Base-by-base conservation (phyloP, 2,888 invertebrate species). In the Nomada fabriciana region DNA sequence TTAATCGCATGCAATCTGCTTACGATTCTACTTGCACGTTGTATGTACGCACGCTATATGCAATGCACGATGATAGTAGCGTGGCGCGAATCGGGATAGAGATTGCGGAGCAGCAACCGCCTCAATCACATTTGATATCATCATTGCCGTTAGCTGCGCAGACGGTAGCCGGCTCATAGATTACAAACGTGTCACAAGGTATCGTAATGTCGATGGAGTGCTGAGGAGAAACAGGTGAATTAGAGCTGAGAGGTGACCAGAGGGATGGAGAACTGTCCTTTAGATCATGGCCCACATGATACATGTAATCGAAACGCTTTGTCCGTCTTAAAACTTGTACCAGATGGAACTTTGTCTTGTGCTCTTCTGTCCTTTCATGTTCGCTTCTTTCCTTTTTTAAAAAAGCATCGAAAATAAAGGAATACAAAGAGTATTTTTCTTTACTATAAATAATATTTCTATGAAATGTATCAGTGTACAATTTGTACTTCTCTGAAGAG, bases 71-170 rank as follows among this genome's bases (percentile, higher is more conserved):
- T 20, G 86, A 81, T 71, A 76, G 60, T 82, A 52, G 52, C 73
- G 55, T 50, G 36, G 72, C 69, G 57, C 74, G 65, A 73, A 63
- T 79, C 70, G 59, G 76, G 80, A 53, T 80, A 67, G 77, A 81
- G 88, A 87, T 89, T 86, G 83, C 73, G 73, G 86, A 50, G 83
- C 72, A 65, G 80, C 47, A 77, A 75, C 74, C 82, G 85, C 89
- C 86, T 90, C 87, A 86, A 91, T 90, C 89, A 91, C 82, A 84
- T 90, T 89, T 89, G 90, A 91, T 91, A 91, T 88, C 84, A 90
- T 90, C 88, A 76, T 87, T 68, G 88, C 89, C 80, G 60, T 72
- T 43, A 72, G 86, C 78, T 63, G 52, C 25, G 63, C 87, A 70
- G 76, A 69, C 71, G 78, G 61, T 77, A 61, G 55, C 61, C 68